Percentiles rank a stretch among this genome's conserved stretches.
Evolutionary conservation across 2,888 invertebrate genomes (phyloP).

Genomic region (Epirrhoe alternata): DNA sequence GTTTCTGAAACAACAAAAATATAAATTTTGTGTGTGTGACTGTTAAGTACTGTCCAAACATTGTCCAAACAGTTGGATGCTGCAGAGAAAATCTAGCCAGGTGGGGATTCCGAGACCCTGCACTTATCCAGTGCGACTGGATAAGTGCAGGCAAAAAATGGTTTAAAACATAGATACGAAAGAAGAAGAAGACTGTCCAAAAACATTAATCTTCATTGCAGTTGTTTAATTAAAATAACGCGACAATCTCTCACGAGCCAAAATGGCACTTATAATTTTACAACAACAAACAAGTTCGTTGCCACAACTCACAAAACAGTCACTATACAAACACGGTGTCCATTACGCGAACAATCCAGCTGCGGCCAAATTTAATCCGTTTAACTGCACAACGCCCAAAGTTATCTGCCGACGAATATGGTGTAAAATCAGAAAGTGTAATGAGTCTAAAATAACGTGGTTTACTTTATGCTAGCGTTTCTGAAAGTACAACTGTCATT

Average conservation of each 20-base stretch:
- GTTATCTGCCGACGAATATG: conserved; percentile 67
- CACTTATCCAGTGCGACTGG: too few relatives aligned
- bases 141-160: too few relatives aligned
- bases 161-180: too few relatives aligned
- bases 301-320: conserved; percentile 36
- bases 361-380: conserved; percentile 76
- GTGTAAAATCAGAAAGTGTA: conserved; percentile 71
- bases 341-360: conserved; percentile 74
- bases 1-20: too few relatives aligned
- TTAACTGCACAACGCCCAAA: conserved; percentile 72
- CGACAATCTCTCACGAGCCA: conserved; percentile 13
- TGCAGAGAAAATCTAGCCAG: too few relatives aligned
- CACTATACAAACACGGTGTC: conserved; percentile 56
- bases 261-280: conserved; percentile 23
- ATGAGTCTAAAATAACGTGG: conserved; percentile 71
- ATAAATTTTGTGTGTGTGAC: too few relatives aligned
- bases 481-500: conserved; percentile 53
- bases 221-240: background rate
- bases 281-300: conserved; percentile 58
- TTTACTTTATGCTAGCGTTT: conserved; percentile 55
- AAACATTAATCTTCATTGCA: background rate
- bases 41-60: background rate
- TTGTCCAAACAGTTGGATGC: too few relatives aligned
- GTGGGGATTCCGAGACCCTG: too few relatives aligned
- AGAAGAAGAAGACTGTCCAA: too few relatives aligned